Conservation (phyloP, 2,888 invertebrate genomes). For the Catocala nupta region DNA sequence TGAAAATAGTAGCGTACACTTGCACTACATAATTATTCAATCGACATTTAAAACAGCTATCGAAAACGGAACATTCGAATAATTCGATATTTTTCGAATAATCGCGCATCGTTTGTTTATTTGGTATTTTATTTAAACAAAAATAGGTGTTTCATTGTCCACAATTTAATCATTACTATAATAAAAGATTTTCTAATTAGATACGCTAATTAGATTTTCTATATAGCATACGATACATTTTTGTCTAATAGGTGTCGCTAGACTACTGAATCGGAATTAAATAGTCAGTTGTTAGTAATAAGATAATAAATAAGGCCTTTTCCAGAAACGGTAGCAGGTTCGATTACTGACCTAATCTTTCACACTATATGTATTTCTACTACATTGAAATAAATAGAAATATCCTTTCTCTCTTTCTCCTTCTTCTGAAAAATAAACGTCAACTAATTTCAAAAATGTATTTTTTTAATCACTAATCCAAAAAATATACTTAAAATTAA, state of each 20-base stretch:
- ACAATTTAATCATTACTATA: constrained; percentile 17
- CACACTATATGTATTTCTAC: neutral
- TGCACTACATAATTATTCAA: neutral
- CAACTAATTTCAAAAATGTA: constrained; percentile 27
- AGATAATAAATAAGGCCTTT: constrained; percentile 5
- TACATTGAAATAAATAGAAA: constrained; percentile 3
- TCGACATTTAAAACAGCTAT: too few relatives aligned
- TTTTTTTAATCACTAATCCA: constrained; percentile 34
- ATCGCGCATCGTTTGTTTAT: constrained; percentile 11
- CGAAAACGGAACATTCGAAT: too few relatives aligned
- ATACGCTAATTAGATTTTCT: neutral
- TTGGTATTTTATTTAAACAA: neutral
- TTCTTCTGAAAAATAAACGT: constrained; percentile 6
- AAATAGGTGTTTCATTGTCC: constrained; percentile 24
- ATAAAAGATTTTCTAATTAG: constrained; percentile 7
- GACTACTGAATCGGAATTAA: constrained; percentile 23
- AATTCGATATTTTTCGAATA: too few relatives aligned
- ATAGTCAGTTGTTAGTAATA: constrained; percentile 12
- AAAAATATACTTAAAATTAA: constrained; percentile 20
- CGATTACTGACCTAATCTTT: neutral
- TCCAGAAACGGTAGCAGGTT: constrained; percentile 2
- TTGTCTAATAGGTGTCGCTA: constrained; percentile 36
- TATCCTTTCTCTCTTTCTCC: constrained; percentile 1
- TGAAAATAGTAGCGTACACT: too few relatives aligned
- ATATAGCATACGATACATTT: constrained; percentile 9